Conservation (phyloP, 2,888 invertebrate genomes). For the Linnaemya vulpina region DNA sequence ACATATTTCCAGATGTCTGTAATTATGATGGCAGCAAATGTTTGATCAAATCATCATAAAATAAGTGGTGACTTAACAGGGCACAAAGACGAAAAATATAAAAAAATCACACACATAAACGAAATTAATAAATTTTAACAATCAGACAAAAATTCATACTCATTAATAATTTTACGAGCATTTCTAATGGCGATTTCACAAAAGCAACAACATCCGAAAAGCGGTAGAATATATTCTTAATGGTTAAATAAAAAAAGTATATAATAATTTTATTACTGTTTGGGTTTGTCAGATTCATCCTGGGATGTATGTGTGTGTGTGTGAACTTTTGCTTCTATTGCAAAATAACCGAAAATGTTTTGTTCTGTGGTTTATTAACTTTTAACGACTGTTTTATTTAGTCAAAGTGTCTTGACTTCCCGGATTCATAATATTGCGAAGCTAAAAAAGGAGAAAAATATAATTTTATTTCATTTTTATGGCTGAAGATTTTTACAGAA, state of each 20-base stretch:
- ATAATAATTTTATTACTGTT: slow-evolving; percentile 4
- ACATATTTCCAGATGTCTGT: slow-evolving; percentile 50
- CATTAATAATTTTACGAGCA: slow-evolving; percentile 63
- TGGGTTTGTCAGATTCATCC: slow-evolving; percentile 16
- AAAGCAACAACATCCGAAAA: slow-evolving; percentile 17
- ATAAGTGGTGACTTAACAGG: slow-evolving; percentile 46
- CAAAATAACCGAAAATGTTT: slow-evolving; percentile 61
- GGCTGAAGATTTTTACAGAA: slow-evolving; percentile 52
- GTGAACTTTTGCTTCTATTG: slow-evolving; percentile 19
- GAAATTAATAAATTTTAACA: slow-evolving; percentile 35
- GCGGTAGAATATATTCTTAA: slow-evolving; percentile 38
- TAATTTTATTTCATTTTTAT: slow-evolving; percentile 55
- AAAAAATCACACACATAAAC: slow-evolving; percentile 18
- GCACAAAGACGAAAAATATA: slow-evolving; percentile 2
- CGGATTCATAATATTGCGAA: slow-evolving; percentile 59
- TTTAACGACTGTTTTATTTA: slow-evolving; percentile 65
- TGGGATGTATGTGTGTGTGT: background rate
- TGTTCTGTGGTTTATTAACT: slow-evolving; percentile 29
- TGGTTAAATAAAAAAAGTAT: slow-evolving; percentile 30
- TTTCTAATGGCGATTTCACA: slow-evolving; percentile 62
- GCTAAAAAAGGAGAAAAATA: slow-evolving; percentile 43
- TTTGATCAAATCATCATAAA: slow-evolving; percentile 55
- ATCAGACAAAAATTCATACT: slow-evolving; percentile 42
- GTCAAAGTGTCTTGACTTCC: slow-evolving; percentile 32
- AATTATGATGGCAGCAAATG: slow-evolving; percentile 32